Evolutionary conservation across 2,797 vertebrate genomes (phyloP), one percentile per base, ranked within the genome.

Genomic region (Aythya fuligula): DNA sequence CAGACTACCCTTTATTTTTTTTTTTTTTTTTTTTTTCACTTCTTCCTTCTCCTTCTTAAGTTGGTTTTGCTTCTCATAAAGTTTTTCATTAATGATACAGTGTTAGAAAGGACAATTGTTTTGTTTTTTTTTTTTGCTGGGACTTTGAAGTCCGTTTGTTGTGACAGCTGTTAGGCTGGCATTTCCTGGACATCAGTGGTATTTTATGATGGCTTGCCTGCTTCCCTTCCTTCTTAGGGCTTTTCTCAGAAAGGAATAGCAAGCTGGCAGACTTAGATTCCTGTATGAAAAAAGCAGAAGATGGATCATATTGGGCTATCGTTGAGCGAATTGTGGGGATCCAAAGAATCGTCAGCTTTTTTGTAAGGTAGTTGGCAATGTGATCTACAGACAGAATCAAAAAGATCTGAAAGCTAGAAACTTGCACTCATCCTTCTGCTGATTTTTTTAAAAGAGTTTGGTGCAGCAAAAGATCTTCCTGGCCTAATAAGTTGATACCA

Each of bases 121-220:
- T 78, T 12, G 65, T 96, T 96, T 78, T 12, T 74, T 95, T 97
- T 92, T 95, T 95, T 83, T 97, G 79, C 93, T 54, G 73, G 96
- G 90, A 89, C 95, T 98, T 98, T 97, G 96, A 98, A 97, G 92
- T 96, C 96, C 82, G 79, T 90, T 92, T 98, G 97, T 98, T 98
- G 97, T 97, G 96, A 97, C 97, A 98, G 97, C 98, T 98, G 97
- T 95, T 96, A 94, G 94, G 95, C 95, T 96, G 97, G 97, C 96
- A 96, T 97, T 97, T 96, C 97, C 97, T 92, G 96, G 88, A 93
- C 96, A 97, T 98, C 93, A 97, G 94, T 98, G 96, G 95, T 89
- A 93, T 96, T 96, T 92, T 97, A 94, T 97, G 95, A 89, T 97
- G 83, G 90, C 89, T 96, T 95, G 92, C 91, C 92, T 95, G 65